Evolutionary conservation across 2,113 vertebrate species (phyloP).

Genomic region (Syrrhaptes paradoxus): DNA sequence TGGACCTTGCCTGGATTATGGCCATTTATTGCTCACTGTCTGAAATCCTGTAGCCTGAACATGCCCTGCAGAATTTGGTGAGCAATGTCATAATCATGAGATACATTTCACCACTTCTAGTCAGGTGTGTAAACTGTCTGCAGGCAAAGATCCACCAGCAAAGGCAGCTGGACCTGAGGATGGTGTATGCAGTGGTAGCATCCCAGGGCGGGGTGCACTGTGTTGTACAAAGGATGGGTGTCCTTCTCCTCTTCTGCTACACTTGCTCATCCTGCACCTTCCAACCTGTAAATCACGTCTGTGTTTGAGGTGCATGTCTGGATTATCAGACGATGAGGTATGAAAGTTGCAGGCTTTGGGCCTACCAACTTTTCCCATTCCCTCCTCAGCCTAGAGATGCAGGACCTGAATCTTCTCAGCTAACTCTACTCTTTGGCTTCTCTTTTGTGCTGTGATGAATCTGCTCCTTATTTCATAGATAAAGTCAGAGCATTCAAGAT

Average conservation of each 20-base stretch:
- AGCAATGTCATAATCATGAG: neutral
- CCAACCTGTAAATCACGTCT: neutral
- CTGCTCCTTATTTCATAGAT: neutral
- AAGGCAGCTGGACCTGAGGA: neutral
- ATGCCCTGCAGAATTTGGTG: neutral
- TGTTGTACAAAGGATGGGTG: fast-evolving
- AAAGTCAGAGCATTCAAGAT: neutral
- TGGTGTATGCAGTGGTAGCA: neutral
- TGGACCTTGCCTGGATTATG: neutral
- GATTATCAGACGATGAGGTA: neutral
- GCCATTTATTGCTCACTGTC: neutral
- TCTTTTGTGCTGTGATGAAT: neutral
- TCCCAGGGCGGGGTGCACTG: neutral
- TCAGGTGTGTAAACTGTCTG: neutral
- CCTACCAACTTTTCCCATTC: neutral
- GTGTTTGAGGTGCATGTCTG: neutral
- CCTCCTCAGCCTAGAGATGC: neutral
- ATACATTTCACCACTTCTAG: neutral
- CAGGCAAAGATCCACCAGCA: neutral
- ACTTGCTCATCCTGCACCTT: neutral
- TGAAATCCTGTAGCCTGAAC: neutral
- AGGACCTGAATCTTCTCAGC: neutral
- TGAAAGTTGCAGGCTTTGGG: neutral
- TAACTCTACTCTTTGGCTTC: neutral
- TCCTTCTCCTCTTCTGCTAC: neutral